These are phyloP conservation scores for Nilaparvata lugens DNA, from an alignment of 1,140 invertebrate species.

Conservation along the genomic window DNA sequence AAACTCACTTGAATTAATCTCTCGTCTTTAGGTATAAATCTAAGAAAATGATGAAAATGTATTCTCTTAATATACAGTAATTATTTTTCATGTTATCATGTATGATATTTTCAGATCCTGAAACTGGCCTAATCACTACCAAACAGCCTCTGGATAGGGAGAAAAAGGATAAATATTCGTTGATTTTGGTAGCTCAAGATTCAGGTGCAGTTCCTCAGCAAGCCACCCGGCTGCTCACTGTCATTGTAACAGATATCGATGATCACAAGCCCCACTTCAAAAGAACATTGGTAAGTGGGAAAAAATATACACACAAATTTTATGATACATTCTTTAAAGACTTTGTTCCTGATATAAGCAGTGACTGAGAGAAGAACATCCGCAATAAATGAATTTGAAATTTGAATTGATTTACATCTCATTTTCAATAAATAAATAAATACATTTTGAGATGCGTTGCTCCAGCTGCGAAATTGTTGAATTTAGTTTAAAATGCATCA, in stretches of 20 bases:
- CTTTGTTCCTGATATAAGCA: too few relatives aligned
- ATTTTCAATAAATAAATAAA: conserved; percentile 17
- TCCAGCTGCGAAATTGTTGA: too few relatives aligned
- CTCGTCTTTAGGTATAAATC: too few relatives aligned
- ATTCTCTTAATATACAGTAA: neutral
- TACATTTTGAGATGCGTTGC: too few relatives aligned
- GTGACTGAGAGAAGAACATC: too few relatives aligned
- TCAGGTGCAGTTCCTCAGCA: conserved; percentile 65
- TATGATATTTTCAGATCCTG: conserved; percentile 31
- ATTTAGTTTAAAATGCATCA: too few relatives aligned
- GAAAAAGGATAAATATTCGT: conserved; percentile 55
- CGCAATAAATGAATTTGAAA: too few relatives aligned
- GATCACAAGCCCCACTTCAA: conserved; percentile 68
- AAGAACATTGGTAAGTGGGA: conserved; percentile 48
- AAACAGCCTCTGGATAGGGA: conserved; percentile 59
- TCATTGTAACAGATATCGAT: conserved; percentile 60
- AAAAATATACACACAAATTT: too few relatives aligned
- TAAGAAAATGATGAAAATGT: neutral
- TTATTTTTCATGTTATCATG: conserved; percentile 5
- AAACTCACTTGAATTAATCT: neutral
- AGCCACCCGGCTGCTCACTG: conserved; percentile 52
- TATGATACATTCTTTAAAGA: too few relatives aligned
- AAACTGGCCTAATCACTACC: conserved; percentile 64
- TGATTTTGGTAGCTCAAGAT: conserved; percentile 65
- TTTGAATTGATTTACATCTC: too few relatives aligned